Percentiles rank a stretch among this genome's conserved stretches.
Evolutionary conservation across 2,888 invertebrate species (phyloP).

Genomic region (Campopleginae sp.): DNA sequence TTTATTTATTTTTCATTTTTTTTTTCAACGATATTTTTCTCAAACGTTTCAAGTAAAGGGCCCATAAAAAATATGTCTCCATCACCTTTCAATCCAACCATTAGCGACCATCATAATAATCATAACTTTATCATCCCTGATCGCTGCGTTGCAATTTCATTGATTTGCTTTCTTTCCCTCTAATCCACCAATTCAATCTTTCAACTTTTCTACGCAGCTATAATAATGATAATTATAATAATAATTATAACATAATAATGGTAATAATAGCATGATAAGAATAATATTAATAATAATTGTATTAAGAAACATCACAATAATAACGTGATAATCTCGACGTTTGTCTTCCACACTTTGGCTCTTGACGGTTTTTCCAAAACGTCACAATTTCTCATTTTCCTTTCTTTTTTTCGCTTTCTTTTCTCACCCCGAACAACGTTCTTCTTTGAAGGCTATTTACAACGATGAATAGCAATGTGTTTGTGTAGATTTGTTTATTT

Average conservation of each 20-base stretch:
- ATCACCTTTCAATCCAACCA: slow-evolving; percentile 53
- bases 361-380: slow-evolving; percentile 32
- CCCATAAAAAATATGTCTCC: slow-evolving; percentile 67
- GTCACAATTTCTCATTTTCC: background rate
- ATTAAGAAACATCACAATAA: slow-evolving; percentile 77
- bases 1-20: slow-evolving; percentile 3
- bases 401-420: slow-evolving; percentile 26
- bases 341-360: slow-evolving; percentile 53
- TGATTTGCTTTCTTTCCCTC: background rate
- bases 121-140: slow-evolving; percentile 24
- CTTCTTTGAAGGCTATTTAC: slow-evolving; percentile 78
- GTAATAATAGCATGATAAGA: slow-evolving; percentile 40
- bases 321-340: slow-evolving; percentile 69
- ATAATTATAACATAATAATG: slow-evolving; percentile 37
- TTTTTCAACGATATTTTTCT: slow-evolving; percentile 44
- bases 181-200: slow-evolving; percentile 40
- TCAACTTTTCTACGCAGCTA: slow-evolving; percentile 74
- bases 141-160: slow-evolving; percentile 6
- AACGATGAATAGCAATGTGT: slow-evolving; percentile 71
- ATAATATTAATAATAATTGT: slow-evolving; percentile 67
- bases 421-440: slow-evolving; percentile 30
- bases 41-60: slow-evolving; percentile 60
- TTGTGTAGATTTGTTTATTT: slow-evolving; percentile 27
- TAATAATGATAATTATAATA: slow-evolving; percentile 59
- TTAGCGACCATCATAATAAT: slow-evolving; percentile 33